Evolutionary conservation across 2,888 invertebrate species (phyloP).

Genomic region (Sminthurinus aureus): DNA sequence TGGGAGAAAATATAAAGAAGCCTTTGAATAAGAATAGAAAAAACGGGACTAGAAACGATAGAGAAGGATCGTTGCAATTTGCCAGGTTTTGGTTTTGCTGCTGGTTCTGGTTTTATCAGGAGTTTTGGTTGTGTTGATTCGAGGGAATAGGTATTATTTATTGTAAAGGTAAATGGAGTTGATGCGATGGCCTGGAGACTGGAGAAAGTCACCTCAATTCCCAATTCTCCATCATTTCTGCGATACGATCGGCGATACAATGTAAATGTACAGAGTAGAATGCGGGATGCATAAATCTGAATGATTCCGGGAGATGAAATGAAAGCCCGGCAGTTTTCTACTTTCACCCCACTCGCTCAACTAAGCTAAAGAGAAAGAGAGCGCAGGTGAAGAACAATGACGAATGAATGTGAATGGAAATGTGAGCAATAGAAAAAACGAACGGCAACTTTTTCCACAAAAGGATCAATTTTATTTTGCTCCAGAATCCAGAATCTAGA

Average conservation of each 20-base stretch:
- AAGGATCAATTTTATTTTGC: constrained; percentile 14
- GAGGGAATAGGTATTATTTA: background rate
- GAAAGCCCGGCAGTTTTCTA: too few species aligned
- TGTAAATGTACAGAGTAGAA: too few species aligned
- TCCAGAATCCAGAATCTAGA: background rate
- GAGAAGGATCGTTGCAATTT: background rate
- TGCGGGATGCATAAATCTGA: too few species aligned
- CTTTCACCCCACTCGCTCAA: too few species aligned
- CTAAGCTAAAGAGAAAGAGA: too few species aligned
- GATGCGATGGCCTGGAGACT: too few species aligned
- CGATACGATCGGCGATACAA: too few species aligned
- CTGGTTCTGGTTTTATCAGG: too few species aligned
- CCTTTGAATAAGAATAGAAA: too few species aligned
- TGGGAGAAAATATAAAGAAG: background rate
- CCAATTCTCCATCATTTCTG: too few species aligned
- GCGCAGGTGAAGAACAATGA: background rate
- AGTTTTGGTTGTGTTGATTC: background rate
- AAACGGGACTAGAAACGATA: too few species aligned
- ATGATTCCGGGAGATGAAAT: too few species aligned
- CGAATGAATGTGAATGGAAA: background rate
- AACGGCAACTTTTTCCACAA: constrained; percentile 3
- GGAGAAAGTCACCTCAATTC: background rate
- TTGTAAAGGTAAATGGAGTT: background rate
- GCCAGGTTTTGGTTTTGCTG: background rate
- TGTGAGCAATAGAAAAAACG: background rate